Percentiles rank a stretch among this genome's conserved stretches.
These are phyloP conservation scores for Diadromus collaris DNA, from an alignment of 2,888 invertebrate genomes.

Conservation along the genomic window DNA sequence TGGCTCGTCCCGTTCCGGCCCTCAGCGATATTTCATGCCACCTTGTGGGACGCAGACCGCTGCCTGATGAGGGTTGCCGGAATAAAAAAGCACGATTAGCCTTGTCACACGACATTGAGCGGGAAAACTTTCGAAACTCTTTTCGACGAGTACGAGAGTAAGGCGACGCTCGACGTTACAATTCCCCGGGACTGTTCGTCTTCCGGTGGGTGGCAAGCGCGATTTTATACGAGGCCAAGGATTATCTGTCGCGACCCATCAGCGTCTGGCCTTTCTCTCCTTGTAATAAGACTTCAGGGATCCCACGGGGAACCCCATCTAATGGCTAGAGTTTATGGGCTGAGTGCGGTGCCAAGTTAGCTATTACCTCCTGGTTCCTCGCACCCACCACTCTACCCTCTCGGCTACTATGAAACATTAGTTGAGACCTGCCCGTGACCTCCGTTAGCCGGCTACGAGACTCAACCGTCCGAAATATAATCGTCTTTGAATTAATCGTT, in stretches of 20 bases:
- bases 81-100: constrained; percentile 27
- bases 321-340: constrained; percentile 65
- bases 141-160: constrained; percentile 38
- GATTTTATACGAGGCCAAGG: constrained; percentile 59
- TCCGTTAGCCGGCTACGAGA: constrained; percentile 37
- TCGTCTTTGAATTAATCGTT: constrained; percentile 47
- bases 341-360: constrained; percentile 65
- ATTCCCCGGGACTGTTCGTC: constrained; percentile 53
- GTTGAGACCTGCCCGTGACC: constrained; percentile 58
- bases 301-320: constrained; percentile 62
- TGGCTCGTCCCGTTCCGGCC: neutral
- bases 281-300: constrained; percentile 63
- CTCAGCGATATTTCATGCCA: neutral
- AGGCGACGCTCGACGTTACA: constrained; percentile 25
- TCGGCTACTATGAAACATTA: constrained; percentile 60
- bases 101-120: neutral
- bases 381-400: constrained; percentile 31
- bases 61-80: neutral
- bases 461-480: constrained; percentile 50
- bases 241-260: constrained; percentile 63
- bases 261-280: constrained; percentile 60
- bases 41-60: neutral
- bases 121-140: constrained; percentile 37
- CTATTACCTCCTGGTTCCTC: constrained; percentile 62
- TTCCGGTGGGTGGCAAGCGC: constrained; percentile 22